Base-by-base conservation (phyloP, 2,888 invertebrate species). In the Myopa testacea region DNA sequence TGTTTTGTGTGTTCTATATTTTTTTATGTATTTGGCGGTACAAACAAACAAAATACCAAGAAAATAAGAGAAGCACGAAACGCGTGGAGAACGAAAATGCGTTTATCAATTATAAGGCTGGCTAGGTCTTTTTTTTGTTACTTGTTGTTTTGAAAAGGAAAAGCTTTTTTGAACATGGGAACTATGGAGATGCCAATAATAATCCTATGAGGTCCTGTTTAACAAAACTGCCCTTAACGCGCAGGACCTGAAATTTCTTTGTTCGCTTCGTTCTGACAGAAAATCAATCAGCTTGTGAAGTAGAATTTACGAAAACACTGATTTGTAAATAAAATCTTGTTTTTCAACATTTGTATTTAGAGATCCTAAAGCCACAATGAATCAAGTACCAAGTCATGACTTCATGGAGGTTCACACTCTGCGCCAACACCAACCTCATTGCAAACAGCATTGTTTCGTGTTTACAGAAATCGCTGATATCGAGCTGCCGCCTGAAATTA, bases 391-490 rank as follows among this genome's bases (percentile, higher is more conserved):
- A 81, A 89, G 85, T 83, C 89, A 87, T 76, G 90, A 89, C 58
- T 90, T 89, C 81, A 85, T 89, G 82, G 89, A 90, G 82, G 86
- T 90, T 78, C 89, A 88, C 81, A 84, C 88, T 10, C 87, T 87
- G 76, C 82, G 79, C 40, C 85, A 85, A 73, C 86, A 86, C 80
- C 86, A 86, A 68, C 85, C 87, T 4, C 86, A 87, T 75, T 90
- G 90, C 82, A 90, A 89, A 82, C 89, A 89, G 82, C 88, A 89
- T 84, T 90, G 88, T 77, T 89, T 88, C 83, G 89, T 88, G 37
- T 90, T 88, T 81, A 89, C 90, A 8, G 89, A 89, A 81, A 89
- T 90, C 26, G 88, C 89, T 58, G 89, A 90, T 69, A 89, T 89
- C 63, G 89, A 90, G 80, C 82, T 90, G 71, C 89, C 89, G 50